phyloP scores from a whole-genome alignment of 2,888 invertebrate species.

The Agrotis puta region DNA sequence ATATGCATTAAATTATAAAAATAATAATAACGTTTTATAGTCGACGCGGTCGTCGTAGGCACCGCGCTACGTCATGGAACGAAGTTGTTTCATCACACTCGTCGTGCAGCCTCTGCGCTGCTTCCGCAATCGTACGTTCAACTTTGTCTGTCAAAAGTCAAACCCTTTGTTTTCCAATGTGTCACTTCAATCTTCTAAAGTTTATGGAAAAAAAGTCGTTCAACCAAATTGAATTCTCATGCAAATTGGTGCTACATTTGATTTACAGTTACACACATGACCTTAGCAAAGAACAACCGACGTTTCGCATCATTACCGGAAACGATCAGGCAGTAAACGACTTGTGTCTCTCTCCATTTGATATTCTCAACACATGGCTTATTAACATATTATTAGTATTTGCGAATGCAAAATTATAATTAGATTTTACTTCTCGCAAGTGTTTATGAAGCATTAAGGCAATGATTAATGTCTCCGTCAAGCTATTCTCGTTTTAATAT shows the following conservation, averaged over 20 bases:
- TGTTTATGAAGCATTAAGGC: slow-evolving; percentile 51
- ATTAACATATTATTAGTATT: slow-evolving; percentile 43
- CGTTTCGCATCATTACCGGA: slow-evolving; percentile 57
- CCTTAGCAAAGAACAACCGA: slow-evolving; percentile 50
- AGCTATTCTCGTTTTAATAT: slow-evolving; percentile 26
- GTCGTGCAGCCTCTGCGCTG: slow-evolving; percentile 75
- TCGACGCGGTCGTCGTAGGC: slow-evolving; percentile 42
- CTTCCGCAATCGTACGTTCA: slow-evolving; percentile 88
- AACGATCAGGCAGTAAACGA: slow-evolving; percentile 56
- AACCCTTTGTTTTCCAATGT: slow-evolving; percentile 63
- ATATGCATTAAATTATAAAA: slow-evolving; percentile 61
- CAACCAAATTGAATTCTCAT: slow-evolving; percentile 13
- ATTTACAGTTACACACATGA: slow-evolving; percentile 47
- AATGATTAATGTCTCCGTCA: slow-evolving; percentile 45
- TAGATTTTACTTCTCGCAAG: slow-evolving; percentile 41
- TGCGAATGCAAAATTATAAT: slow-evolving; percentile 50
- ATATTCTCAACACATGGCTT: slow-evolving; percentile 47
- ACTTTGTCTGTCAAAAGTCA: slow-evolving; percentile 73
- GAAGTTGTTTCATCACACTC: slow-evolving; percentile 80
- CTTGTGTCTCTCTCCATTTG: slow-evolving; percentile 50
- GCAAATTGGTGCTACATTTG: slow-evolving; percentile 32
- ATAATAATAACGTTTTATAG: slow-evolving; percentile 49
- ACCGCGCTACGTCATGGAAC: slow-evolving; percentile 74
- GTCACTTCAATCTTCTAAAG: slow-evolving; percentile 19
- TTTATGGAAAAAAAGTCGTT: slow-evolving; percentile 14